Percentiles rank a stretch among this genome's conserved stretches.
These are phyloP conservation scores for Lasioglossum baleicum DNA, from an alignment of 1,140 invertebrate genomes.

Conservation along the genomic window DNA sequence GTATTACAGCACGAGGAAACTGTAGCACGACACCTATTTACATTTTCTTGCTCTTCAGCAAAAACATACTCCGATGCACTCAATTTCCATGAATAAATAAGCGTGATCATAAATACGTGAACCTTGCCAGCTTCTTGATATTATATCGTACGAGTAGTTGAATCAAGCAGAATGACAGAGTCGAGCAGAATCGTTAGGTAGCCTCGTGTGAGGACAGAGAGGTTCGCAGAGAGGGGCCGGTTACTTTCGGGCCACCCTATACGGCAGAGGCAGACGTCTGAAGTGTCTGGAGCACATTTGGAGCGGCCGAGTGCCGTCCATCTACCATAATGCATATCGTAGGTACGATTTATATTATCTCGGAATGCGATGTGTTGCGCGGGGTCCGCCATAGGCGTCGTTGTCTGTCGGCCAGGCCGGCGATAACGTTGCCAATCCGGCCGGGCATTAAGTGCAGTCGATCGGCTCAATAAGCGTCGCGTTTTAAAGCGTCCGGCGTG, in stretches of 20 bases:
- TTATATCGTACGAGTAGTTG: not conserved
- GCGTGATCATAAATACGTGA: too few relatives aligned
- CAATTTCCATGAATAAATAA: too few relatives aligned
- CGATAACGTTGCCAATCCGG: slow-evolving; percentile 7
- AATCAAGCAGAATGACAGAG: not conserved
- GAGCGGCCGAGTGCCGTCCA: not conserved
- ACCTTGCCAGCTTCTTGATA: too few relatives aligned
- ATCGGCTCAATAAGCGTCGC: not conserved
- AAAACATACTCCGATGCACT: too few relatives aligned
- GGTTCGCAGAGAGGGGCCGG: not conserved
- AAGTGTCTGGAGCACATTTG: not conserved
- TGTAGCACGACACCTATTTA: too few relatives aligned
- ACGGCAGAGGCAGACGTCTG: slow-evolving; percentile 6
- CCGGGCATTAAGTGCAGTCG: not conserved
- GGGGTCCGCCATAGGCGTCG: not conserved
- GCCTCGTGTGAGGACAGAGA: not conserved
- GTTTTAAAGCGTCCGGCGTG: not conserved
- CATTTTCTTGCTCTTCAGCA: too few relatives aligned
- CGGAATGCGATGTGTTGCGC: slow-evolving; percentile 1
- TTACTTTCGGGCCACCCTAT: not conserved
- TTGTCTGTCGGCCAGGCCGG: not conserved
- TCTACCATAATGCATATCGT: slow-evolving; percentile 9
- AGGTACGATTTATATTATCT: slow-evolving; percentile 23
- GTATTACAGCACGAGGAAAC: too few relatives aligned
- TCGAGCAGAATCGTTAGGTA: not conserved